Evolutionary conservation across 2,797 vertebrate species (phyloP), one percentile per base, ranked within the genome.

Genomic region (Diplodus sargus): DNA sequence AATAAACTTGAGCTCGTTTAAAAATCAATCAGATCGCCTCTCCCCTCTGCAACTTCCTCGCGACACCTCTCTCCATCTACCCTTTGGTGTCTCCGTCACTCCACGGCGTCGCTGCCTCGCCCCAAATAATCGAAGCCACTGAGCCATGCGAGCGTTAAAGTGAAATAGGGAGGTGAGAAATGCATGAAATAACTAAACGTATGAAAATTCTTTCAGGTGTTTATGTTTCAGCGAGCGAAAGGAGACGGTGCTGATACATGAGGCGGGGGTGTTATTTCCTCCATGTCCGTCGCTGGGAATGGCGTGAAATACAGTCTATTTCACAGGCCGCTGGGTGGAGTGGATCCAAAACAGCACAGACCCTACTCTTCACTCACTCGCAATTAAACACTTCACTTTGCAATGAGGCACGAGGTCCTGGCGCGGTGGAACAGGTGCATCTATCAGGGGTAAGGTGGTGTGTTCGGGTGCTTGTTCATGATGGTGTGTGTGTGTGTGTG

Each of bases 301-400:
- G 73, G 76, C 70, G 43, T 89, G 80, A 93, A 89, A 92, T 89
- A 62, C 53, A 92, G 76, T 83, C 84, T 78, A 92, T 94, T 94
- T 93, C 91, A 94, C 91, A 95, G 87, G 79, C 89, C 15, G 48
- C 68, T 91, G 85, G 78, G 67, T 75, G 84, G 82, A 73, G 83
- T 22, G 39, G 76, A 76, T 71, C 82, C 84, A 80, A 79, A 86
- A 76, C 43, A 59, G 60, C 74, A 78, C 43, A 68, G 70, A 59
- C 75, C 30, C 66, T 43, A 53, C 68, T 76, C 79, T 87, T 87
- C 70, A 78, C 83, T 89, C 76, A 54, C 74, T 93, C 86, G 89
- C 90, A 93, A 90, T 92, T 90, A 93, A 90, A 85, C 77, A 79
- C 80, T 89, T 66, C 71, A 84, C n/a, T 79, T 77, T 68, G 66